Base-by-base conservation (phyloP, 2,797 vertebrate species). In the Chaenodraco wilsoni region DNA sequence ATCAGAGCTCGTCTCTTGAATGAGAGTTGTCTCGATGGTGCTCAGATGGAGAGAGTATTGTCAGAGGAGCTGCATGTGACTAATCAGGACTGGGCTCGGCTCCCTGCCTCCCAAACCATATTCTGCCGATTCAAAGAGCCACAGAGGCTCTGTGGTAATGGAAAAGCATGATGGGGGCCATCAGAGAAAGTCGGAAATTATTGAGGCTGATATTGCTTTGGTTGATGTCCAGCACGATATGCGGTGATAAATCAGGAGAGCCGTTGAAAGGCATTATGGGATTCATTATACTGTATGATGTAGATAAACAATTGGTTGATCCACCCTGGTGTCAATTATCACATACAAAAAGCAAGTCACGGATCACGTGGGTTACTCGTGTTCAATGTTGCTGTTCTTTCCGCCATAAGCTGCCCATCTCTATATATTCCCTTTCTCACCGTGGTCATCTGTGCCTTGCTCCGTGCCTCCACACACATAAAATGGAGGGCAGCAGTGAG, bases 401-500 rank as follows among this genome's bases (percentile, higher is more conserved):
- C 62, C 80, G 70, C 87, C 84, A 83, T 77, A 81, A 88, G 88
- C 72, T 72, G 50, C 82, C 76, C 65, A 76, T 85, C 72, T 82
- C 78, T 75, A 73, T 82, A 49, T 76, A 81, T 73, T 64, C 58
- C 71, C 63, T 82, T 76, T 87, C 79, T 76, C 78, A 86, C 87
- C 85, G 84, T 78, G 92, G 93, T 94, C 92, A 94, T 84, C 83
- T 71, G 74, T 19, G 83, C 82, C 68, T 88, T 84, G 86, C 84
- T 91, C 76, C 74, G 70, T 82, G 69, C 80, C 87, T 90, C 80
- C 83, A 78, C 84, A 90, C 81, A 88, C 86, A 93, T 90, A 91
- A 92, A 91, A 92, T 90, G 90, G 91, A 93, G 93, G 93, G 94
- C 90, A 94, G 92, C 92, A 90, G 92, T 90, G 94, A 95, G 95